Conservation (phyloP, 2,113 vertebrate species). For the Erpornis zantholeuca region DNA sequence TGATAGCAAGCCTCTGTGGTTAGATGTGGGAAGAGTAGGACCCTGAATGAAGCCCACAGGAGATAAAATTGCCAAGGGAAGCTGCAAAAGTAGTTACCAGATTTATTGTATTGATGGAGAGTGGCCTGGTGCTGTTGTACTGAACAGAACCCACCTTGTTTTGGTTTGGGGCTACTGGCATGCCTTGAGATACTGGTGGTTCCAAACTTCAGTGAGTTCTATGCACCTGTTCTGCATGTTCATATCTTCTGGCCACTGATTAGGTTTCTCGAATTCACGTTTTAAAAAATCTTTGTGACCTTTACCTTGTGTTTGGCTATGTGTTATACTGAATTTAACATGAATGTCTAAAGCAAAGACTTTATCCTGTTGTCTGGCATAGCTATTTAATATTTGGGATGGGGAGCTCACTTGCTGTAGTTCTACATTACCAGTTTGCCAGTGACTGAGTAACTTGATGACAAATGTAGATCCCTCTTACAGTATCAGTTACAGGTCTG, state of each 20-base stretch:
- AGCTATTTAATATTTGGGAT: not conserved
- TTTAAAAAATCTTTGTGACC: not conserved
- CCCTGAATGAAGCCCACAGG: not conserved
- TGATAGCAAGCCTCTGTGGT: not conserved
- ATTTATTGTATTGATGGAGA: not conserved
- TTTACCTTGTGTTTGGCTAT: not conserved
- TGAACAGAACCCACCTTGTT: not conserved
- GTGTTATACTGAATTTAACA: not conserved
- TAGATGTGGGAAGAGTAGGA: not conserved
- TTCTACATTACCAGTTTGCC: not conserved
- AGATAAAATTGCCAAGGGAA: not conserved
- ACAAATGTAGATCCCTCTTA: not conserved
- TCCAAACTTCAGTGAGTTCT: not conserved
- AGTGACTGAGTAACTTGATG: not conserved
- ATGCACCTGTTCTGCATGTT: not conserved
- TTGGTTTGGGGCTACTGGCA: not conserved
- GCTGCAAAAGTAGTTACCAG: not conserved
- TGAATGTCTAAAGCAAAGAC: not conserved
- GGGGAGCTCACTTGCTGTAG: not conserved
- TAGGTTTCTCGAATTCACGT: not conserved
- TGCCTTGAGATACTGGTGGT: not conserved
- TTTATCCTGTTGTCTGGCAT: not conserved
- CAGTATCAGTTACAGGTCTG: not conserved
- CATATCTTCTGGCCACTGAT: not conserved
- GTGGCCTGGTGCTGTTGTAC: not conserved